Evolutionary conservation across 53 echinoderm and acorn worm species (phyloP).

Genomic region (Apostichopus leukothele): DNA sequence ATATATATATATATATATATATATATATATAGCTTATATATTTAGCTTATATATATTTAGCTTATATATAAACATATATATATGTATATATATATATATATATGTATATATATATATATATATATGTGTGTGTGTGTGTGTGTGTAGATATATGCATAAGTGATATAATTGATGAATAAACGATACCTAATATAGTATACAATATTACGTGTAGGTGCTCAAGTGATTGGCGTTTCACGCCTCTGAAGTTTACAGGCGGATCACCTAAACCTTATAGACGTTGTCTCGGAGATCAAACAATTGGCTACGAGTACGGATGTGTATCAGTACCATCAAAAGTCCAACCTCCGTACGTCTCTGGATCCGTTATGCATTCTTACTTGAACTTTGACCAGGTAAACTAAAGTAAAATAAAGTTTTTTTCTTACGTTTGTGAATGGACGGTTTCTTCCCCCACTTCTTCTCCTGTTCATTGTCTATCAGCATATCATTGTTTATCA

Average conservation of each 20-base stretch:
- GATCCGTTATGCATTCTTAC: background rate
- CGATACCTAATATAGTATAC: too few relatives aligned
- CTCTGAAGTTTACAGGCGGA: background rate
- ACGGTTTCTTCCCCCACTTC: background rate
- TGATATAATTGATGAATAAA: too few relatives aligned
- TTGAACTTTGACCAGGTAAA: constrained; percentile 10
- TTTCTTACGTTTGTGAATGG: background rate
- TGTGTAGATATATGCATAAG: too few relatives aligned
- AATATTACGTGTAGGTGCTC: background rate
- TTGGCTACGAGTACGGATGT: constrained; percentile 8
- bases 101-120: too few relatives aligned
- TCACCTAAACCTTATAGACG: background rate
- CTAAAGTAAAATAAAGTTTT: background rate
- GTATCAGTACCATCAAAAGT: background rate
- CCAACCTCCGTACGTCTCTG: background rate
- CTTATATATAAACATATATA: too few relatives aligned
- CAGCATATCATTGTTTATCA: too few relatives aligned
- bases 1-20: too few relatives aligned
- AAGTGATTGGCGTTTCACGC: background rate
- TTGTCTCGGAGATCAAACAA: background rate
- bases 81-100: too few relatives aligned
- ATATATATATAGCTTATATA: too few relatives aligned
- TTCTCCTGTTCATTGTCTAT: too few relatives aligned
- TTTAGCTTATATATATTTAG: too few relatives aligned
- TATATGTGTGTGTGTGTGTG: too few relatives aligned